Evolutionary conservation across 2,888 invertebrate species (phyloP).

Genomic region (Danaus chrysippus): DNA sequence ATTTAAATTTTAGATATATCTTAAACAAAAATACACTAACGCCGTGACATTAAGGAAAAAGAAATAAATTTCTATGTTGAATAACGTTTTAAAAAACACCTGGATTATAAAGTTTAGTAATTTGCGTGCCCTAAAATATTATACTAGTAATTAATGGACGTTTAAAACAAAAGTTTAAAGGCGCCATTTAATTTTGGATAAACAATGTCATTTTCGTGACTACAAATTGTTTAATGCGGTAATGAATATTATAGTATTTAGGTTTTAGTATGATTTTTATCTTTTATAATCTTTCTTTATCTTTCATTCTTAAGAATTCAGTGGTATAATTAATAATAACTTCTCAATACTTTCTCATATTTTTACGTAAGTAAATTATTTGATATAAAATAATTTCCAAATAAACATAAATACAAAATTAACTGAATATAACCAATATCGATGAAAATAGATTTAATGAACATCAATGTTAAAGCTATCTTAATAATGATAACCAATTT

Average conservation of each 20-base stretch:
- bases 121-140: background rate
- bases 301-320: too few relatives aligned
- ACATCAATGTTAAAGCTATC: background rate
- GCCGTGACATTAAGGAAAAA: too few relatives aligned
- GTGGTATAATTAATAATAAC: too few relatives aligned
- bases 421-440: background rate
- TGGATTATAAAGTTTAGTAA: slow-evolving; percentile 6
- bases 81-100: background rate
- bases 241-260: background rate
- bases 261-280: too few relatives aligned
- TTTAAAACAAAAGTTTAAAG: slow-evolving; percentile 6
- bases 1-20: too few relatives aligned
- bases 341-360: too few relatives aligned
- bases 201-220: background rate
- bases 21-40: too few relatives aligned
- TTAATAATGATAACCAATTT: slow-evolving; percentile 15
- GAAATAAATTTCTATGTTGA: background rate
- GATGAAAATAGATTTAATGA: background rate
- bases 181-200: background rate
- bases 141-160: slow-evolving; percentile 1
- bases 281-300: too few relatives aligned
- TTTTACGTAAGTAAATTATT: too few relatives aligned
- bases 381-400: background rate
- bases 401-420: background rate
- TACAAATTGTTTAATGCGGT: background rate